These are phyloP conservation scores for Gadus macrocephalus DNA, from an alignment of 2,113 vertebrate species.

Conservation along the genomic window DNA sequence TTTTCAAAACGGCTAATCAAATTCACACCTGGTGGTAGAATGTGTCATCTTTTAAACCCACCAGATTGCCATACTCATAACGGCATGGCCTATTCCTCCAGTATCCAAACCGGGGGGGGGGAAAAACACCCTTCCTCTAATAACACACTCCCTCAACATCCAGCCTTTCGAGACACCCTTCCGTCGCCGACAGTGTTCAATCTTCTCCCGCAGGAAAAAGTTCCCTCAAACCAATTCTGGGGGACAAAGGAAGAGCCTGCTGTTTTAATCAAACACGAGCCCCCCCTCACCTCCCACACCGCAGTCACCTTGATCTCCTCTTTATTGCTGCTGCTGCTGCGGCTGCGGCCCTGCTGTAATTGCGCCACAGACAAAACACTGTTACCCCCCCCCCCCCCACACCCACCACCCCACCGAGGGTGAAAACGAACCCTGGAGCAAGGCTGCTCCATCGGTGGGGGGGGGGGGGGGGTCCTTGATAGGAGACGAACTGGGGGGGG, in stretches of 20 bases:
- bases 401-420: conserved; percentile 9
- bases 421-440: conserved; percentile 24
- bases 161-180: conserved; percentile 9
- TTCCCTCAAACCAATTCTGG: conserved; percentile 11
- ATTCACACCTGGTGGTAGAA: too few relatives aligned
- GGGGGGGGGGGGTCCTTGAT: conserved; percentile 37
- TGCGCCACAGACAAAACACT: conserved; percentile 29
- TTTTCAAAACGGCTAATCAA: too few relatives aligned
- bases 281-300: background rate
- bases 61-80: too few relatives aligned
- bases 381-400: conserved; percentile 9
- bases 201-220: conserved; percentile 11
- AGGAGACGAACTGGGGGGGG: conserved; percentile 21
- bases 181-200: conserved; percentile 5
- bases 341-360: conserved; percentile 16
- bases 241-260: conserved; percentile 23
- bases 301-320: conserved; percentile 29
- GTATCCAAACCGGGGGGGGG: too few relatives aligned
- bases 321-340: conserved; percentile 23
- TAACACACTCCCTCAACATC: too few relatives aligned
- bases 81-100: too few relatives aligned
- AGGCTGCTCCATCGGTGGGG: conserved; percentile 28
- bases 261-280: conserved; percentile 45
- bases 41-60: too few relatives aligned
- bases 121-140: too few relatives aligned